Base-by-base conservation (phyloP, 2,113 vertebrate species). In the Thryonomys swinderianus region DNA sequence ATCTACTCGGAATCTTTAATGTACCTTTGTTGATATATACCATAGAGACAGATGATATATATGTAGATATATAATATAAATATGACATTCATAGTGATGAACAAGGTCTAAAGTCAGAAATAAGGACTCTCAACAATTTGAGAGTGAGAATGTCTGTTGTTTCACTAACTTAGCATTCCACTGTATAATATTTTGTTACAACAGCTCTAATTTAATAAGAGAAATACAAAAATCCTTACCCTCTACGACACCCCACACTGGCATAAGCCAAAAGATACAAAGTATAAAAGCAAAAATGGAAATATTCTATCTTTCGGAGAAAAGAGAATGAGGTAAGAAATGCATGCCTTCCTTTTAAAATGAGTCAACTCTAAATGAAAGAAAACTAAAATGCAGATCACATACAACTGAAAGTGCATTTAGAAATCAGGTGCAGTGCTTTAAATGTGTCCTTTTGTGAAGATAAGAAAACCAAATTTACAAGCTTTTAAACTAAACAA, bases 401-500 rank as follows among this genome's bases (percentile, higher is more conserved):
- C 10, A 94, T 34, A 88, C 8, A 88, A 88, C 21, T 51, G 18
- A 67, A 76, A 79, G 30, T 55, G 2, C 37, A 64, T 91, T 97
- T 89, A 37, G 91, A 96, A 96, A 89, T 94, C 93, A 93, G 57
- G 25, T 61, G 45, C 71, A 17, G 34, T 51, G 12, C 25, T 93
- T 96, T 90, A 89, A 95, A 62, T 88, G 21, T 57, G 32, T 92
- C n/a, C 34, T 10, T 96, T 96, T 93, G 76, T 90, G 21, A 16
- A 67, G 66, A 93, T 62, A 88, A 92, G 83, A 92, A 94, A 93
- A 95, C n/a, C 48, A 96, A 92, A 95, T 95, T 94, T 96, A 42
- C n/a, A 88, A 74, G 82, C 66, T 96, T 96, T 97, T 93, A 92
- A 95, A 92, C 66, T 87, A 90, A 95, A 96, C 76, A 95, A 69